Evolutionary conservation across 2,888 invertebrate genomes (phyloP).

Genomic region (Drosophila anomelani): DNA sequence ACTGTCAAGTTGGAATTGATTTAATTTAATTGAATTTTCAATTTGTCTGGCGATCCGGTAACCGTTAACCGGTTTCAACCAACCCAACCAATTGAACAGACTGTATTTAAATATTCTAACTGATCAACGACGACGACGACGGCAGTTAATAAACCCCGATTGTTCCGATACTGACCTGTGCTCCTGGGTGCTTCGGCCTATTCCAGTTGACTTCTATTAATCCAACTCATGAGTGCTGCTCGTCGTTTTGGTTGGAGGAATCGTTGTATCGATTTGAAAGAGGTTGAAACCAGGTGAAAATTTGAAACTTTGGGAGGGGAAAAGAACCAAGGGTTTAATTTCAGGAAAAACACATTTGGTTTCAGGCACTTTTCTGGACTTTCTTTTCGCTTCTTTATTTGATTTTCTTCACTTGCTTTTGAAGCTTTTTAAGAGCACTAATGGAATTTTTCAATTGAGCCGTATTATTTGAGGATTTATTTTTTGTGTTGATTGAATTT

Average conservation of each 20-base stretch:
- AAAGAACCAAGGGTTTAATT: constrained; percentile 38
- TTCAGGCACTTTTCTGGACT: constrained; percentile 67
- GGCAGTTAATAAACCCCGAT: constrained; percentile 28
- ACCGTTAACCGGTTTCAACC: constrained; percentile 53
- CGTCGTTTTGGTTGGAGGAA: constrained; percentile 7
- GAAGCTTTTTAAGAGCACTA: constrained; percentile 68
- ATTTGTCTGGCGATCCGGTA: constrained; percentile 32
- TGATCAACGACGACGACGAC: background rate
- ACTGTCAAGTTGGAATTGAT: constrained; percentile 42
- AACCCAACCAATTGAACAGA: constrained; percentile 4
- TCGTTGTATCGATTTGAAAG: constrained; percentile 2
- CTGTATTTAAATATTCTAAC: too few relatives aligned
- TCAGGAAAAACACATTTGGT: constrained; percentile 59
- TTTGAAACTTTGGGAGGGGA: constrained; percentile 7
- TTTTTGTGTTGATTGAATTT: background rate
- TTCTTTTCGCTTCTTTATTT: constrained; percentile 41
- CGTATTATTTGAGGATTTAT: constrained; percentile 8
- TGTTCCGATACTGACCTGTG: constrained; percentile 60
- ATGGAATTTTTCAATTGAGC: constrained; percentile 55
- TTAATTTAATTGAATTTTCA: constrained; percentile 64
- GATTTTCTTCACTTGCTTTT: constrained; percentile 44
- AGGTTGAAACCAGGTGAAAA: constrained; percentile 20
- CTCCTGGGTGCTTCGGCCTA: constrained; percentile 37
- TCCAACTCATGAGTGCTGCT: constrained; percentile 43
- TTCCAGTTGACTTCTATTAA: constrained; percentile 47